Evolutionary conservation across 1,140 invertebrate species (phyloP).

Genomic region (Monomorium pharaonis): DNA sequence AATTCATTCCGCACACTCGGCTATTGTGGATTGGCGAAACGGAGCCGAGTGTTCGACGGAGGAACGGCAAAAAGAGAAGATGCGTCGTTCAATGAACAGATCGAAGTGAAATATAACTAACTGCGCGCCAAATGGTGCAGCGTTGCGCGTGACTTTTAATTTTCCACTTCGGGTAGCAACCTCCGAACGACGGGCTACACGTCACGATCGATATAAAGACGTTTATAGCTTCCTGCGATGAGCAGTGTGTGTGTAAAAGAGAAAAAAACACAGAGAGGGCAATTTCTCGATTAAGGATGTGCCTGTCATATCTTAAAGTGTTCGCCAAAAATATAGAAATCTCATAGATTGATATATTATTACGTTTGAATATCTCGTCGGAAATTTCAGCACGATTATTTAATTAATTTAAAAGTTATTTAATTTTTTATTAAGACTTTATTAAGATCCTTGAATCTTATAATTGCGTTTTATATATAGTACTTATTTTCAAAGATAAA

Average conservation of each 20-base stretch:
- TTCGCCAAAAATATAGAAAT: no score
- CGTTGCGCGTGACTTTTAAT: slow-evolving; percentile 52
- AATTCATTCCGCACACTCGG: slow-evolving; percentile 27
- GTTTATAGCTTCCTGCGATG: not conserved
- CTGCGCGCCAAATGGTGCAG: slow-evolving; percentile 24
- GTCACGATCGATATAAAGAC: slow-evolving; percentile 36
- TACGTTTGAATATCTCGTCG: no score
- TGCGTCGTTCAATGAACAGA: not conserved
- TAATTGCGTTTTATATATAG: no score
- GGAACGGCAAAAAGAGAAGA: slow-evolving; percentile 13
- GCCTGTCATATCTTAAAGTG: no score
- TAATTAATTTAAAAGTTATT: no score
- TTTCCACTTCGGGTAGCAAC: slow-evolving; percentile 46
- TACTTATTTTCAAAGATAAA: no score
- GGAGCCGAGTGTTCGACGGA: slow-evolving; percentile 13
- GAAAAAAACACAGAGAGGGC: not conserved
- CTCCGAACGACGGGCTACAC: not conserved
- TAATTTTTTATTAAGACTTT: no score
- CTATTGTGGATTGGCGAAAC: slow-evolving; percentile 15
- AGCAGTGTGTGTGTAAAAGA: not conserved
- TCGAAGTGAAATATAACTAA: slow-evolving; percentile 53
- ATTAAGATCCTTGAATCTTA: no score
- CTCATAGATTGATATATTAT: no score
- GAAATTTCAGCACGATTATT: no score
- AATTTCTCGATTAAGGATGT: slow-evolving; percentile 20